Evolutionary conservation across 2,113 vertebrate genomes (phyloP).

Genomic region (Mola mola): DNA sequence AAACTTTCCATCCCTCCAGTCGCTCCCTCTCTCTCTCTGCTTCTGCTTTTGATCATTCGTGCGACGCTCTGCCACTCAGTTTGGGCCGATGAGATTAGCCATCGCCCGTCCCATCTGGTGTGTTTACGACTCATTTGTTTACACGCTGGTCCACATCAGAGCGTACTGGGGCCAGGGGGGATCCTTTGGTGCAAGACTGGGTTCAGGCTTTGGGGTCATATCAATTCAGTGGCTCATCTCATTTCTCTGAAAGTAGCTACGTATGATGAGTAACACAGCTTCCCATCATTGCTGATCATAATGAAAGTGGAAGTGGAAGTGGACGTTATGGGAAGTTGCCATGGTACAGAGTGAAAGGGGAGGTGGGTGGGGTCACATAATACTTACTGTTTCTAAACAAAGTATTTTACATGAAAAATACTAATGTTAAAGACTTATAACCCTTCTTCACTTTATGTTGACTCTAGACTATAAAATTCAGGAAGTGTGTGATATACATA

Average conservation of each 20-base stretch:
- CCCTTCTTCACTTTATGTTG: too few relatives aligned
- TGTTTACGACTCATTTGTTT: slow-evolving; percentile 73
- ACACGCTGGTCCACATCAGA: slow-evolving; percentile 63
- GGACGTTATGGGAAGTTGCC: too few relatives aligned
- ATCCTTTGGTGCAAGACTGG: slow-evolving; percentile 30
- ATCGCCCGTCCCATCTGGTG: slow-evolving; percentile 66
- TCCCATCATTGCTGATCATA: slow-evolving; percentile 12
- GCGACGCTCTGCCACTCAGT: slow-evolving; percentile 29
- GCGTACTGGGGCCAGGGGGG: slow-evolving; percentile 31
- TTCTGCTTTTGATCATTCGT: slow-evolving; percentile 35
- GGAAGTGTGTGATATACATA: too few relatives aligned
- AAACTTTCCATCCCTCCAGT: slow-evolving; percentile 26
- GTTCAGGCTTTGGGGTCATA: slow-evolving; percentile 44
- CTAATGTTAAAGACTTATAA: too few relatives aligned
- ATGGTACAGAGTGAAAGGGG: not conserved
- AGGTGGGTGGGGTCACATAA: too few relatives aligned
- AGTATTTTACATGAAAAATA: too few relatives aligned
- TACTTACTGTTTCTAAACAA: too few relatives aligned
- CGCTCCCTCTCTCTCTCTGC: not conserved
- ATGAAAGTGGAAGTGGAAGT: slow-evolving; percentile 6
- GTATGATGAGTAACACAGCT: slow-evolving; percentile 11
- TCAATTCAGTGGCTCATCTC: slow-evolving; percentile 47
- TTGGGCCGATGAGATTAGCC: slow-evolving; percentile 55
- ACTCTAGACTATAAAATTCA: too few relatives aligned
- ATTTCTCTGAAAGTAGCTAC: slow-evolving; percentile 42